Conservation (phyloP, 2,113 vertebrate species). For the Nesogale talazaci region DNA sequence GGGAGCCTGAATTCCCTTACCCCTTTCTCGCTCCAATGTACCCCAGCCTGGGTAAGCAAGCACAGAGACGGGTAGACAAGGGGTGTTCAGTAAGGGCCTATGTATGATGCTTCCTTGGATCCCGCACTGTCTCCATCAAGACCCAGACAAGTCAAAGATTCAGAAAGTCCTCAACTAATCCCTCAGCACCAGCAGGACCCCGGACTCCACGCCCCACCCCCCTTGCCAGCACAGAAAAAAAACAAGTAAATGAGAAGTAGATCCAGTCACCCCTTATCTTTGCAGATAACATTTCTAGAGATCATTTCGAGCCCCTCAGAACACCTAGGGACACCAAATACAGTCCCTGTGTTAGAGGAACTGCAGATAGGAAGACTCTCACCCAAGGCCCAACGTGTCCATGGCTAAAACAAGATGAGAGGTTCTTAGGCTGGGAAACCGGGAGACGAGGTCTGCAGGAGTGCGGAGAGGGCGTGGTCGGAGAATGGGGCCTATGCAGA, state of each 20-base stretch:
- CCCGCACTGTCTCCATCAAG: neutral
- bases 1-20: neutral
- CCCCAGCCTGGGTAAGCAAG: neutral
- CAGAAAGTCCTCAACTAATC: neutral
- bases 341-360: neutral
- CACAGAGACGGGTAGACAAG: neutral
- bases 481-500: fast-evolving
- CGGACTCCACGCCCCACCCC: neutral
- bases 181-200: neutral
- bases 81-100: neutral
- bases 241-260: neutral
- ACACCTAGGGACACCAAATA: neutral
- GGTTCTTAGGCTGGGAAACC: too few relatives aligned
- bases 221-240: neutral
- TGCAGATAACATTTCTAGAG: neutral
- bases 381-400: neutral
- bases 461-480: neutral
- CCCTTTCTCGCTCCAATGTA: neutral
- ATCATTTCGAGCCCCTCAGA: neutral
- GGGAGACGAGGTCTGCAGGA: neutral
- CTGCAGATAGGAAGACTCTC: neutral
- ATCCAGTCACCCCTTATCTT: neutral
- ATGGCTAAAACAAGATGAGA: neutral
- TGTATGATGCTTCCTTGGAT: neutral
- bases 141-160: neutral